Evolutionary conservation across 1,140 invertebrate species (phyloP).

Genomic region (Paracyclopina nana): DNA sequence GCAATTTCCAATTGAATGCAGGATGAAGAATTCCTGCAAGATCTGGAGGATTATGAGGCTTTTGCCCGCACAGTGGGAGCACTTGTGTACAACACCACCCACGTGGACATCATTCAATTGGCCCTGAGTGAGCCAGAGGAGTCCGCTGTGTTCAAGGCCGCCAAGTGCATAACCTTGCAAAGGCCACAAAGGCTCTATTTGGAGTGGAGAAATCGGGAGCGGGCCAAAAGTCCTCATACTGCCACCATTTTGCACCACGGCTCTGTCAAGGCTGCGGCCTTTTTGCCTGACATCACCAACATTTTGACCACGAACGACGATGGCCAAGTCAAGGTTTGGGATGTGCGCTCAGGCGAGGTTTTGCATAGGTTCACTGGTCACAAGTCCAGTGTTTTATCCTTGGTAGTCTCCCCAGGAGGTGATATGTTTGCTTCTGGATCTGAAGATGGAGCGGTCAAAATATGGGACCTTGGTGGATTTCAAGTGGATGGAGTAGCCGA

Average conservation of each 20-base stretch:
- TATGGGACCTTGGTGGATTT: not conserved
- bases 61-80: not conserved
- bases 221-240: not conserved
- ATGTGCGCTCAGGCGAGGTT: not conserved
- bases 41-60: not conserved
- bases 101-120: not conserved
- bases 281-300: not conserved
- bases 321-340: not conserved
- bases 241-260: not conserved
- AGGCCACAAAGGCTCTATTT: not conserved
- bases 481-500: not conserved
- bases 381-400: not conserved
- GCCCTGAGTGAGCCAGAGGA: not conserved
- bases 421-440: slow-evolving; percentile 1
- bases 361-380: not conserved
- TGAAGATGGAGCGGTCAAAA: not conserved
- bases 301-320: not conserved
- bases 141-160: not conserved
- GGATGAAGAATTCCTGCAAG: not conserved
- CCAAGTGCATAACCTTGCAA: not conserved
- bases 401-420: not conserved
- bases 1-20: not conserved
- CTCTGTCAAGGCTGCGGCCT: not conserved
- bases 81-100: not conserved
- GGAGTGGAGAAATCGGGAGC: not conserved